phyloP scores from a whole-genome alignment of 2,888 invertebrate genomes.

The Sarcophaga subvicina region DNA sequence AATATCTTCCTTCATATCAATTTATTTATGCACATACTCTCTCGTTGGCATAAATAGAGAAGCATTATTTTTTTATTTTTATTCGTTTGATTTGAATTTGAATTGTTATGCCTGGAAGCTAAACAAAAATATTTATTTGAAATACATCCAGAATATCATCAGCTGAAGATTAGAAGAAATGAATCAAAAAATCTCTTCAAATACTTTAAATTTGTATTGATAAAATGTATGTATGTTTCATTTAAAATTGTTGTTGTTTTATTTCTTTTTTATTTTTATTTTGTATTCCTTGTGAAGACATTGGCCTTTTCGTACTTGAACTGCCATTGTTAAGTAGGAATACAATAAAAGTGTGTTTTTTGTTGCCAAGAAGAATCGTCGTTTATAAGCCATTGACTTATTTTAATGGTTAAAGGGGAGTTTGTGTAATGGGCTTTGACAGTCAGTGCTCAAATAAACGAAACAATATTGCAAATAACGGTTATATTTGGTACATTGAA shows the following conservation, averaged over 20 bases:
- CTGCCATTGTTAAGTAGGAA: background rate
- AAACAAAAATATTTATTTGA: constrained; percentile 9
- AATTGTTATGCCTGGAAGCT: constrained; percentile 14
- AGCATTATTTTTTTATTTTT: background rate
- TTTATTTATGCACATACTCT: no score
- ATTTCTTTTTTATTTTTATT: background rate
- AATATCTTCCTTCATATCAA: background rate
- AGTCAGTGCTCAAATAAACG: no score
- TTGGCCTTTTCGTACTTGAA: constrained; percentile 50
- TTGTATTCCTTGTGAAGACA: constrained; percentile 27
- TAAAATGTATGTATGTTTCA: background rate
- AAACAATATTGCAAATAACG: no score
- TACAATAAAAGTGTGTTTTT: constrained; percentile 4
- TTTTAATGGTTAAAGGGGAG: background rate
- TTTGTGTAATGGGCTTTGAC: no score
- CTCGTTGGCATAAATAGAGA: no score
- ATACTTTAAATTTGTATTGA: background rate
- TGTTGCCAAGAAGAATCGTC: constrained; percentile 23
- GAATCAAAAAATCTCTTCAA: background rate
- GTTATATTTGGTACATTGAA: no score
- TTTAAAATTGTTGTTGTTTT: constrained; percentile 21
- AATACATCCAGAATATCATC: constrained; percentile 14
- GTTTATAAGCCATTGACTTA: constrained; percentile 35
- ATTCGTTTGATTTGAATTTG: constrained; percentile 1
- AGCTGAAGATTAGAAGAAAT: background rate